Conservation (phyloP, 2,113 vertebrate species). For the Archocentrus centrarchus region DNA sequence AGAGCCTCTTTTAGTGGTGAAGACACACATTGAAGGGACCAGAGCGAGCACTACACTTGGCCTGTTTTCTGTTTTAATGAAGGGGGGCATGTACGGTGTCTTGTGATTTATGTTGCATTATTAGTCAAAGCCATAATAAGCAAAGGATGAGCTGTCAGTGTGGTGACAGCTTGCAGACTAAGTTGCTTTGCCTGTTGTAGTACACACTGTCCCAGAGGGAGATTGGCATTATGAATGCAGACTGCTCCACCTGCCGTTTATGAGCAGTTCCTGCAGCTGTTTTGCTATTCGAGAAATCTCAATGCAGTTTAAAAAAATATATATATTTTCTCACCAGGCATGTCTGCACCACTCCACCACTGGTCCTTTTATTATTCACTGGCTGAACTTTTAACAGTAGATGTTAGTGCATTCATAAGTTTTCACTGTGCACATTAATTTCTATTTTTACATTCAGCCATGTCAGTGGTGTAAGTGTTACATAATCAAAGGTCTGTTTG, state of each 20-base stretch:
- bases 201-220: conserved; percentile 21
- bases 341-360: not conserved
- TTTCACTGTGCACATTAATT: not conserved
- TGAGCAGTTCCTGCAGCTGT: conserved; percentile 50
- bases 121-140: conserved; percentile 8
- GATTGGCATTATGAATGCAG: conserved; percentile 5
- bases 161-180: conserved; percentile 17
- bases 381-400: not conserved
- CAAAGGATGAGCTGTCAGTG: conserved; percentile 14
- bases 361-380: not conserved
- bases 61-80: not conserved
- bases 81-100: not conserved
- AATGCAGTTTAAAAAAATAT: conserved; percentile 18
- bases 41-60: not conserved
- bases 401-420: not conserved
- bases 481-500: not conserved
- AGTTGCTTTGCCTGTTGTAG: conserved; percentile 32
- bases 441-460: not conserved
- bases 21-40: not conserved
- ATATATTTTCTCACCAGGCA: not conserved
- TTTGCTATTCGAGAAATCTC: conserved; percentile 31
- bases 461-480: not conserved
- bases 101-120: conserved; percentile 15
- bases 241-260: conserved; percentile 68
- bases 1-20: not conserved